Evolutionary conservation across 2,888 invertebrate species (phyloP), one percentile per base, ranked within the genome.

Genomic region (Bellardia pandia): DNA sequence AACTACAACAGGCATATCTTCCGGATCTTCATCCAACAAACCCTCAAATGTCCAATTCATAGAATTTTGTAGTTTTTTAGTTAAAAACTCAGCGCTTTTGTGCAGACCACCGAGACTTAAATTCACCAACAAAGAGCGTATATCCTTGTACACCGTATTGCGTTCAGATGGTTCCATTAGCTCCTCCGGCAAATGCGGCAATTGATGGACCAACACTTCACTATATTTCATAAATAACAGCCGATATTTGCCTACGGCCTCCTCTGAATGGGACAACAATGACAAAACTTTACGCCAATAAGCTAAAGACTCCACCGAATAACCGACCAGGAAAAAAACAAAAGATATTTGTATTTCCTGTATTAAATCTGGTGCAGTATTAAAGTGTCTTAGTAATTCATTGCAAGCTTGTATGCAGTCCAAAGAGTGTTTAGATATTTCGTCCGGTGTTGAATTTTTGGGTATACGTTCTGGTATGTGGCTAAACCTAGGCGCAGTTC

Each of bases 331-430:
- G 92, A 99, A 99, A 92, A 98, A 97, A 0, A 98, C 94, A 93
- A 98, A 99, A 0, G 98, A 95, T 92, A 98, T 96, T 94, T 99
- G 98, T 66, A 99, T 92, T 94, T 99, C 99, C 13, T 97, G 98
- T 71, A 98, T 95, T 40, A 98, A 94, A 89, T 97, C 96, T 9
- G 95, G 94, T 11, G 97, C 96, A 90, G 93, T 93, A 88, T 89
- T 93, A 53, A 93, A 93, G 13, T 56, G 79, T 0, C 85, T 74
- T 14, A 93, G 80, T 2, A 93, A 88, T 2, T 85, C 85, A 16
- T 92, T 90, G 0, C 93, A 90, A 2, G 94, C 93, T 11, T 89
- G 89, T 14, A 93, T 91, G 71, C 93, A 93, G 72, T 99, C 99
- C 91, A 99, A 94, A 88, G 96, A 97, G 94, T 98, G 97, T 90